Evolutionary conservation across 2,797 vertebrate species (phyloP), one percentile per base, ranked within the genome.

Genomic region (Brachyrhaphis roseni): DNA sequence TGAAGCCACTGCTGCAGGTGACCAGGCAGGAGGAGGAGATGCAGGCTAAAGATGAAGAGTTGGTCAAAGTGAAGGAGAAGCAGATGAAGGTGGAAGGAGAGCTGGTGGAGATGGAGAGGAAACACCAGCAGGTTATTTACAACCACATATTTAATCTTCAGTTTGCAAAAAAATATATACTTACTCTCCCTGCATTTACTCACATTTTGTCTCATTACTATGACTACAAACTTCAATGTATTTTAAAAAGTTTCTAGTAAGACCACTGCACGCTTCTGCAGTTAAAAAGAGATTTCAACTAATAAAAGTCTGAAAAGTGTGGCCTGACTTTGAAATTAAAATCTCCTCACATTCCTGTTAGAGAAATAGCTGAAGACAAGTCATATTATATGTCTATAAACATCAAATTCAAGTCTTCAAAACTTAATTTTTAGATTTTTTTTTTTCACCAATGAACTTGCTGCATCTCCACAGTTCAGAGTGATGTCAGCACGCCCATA

Each of bases 1-100:
- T 99, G 91, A 99, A 99, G 91, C 98, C 98, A 31, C 96, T 99
- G 83, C 96, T 99, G 39, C 98, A 99, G 92, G 98, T 99, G 79
- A 99, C 98, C 81, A 96, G 98, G 75, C 98, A 99, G 86, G 98
- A 99, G 83, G 98, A 99, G 83, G 98, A 99, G 84, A 97, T 99
- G 92, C 97, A 97, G 92, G 97, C 98, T 78, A 99, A 99, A 89
- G 98, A 99, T 0, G 98, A 99, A 84, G 98, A 99, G 91, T 94
- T 99, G 86, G 89, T 98, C 84, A 99, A 99, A 90, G 98, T 99
- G 93, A 99, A 99, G 84, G 98, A 99, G 94, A 98, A 97, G 80
- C 98, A 99, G 88, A 96, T 93, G 0, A 99, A 99, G 89, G 98
- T 98, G 90, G 98, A 99, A 86, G 96, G 95, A 23, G 98, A 99